phyloP scores from a whole-genome alignment of 2,888 invertebrate genomes.

The Cyaniris semiargus region DNA sequence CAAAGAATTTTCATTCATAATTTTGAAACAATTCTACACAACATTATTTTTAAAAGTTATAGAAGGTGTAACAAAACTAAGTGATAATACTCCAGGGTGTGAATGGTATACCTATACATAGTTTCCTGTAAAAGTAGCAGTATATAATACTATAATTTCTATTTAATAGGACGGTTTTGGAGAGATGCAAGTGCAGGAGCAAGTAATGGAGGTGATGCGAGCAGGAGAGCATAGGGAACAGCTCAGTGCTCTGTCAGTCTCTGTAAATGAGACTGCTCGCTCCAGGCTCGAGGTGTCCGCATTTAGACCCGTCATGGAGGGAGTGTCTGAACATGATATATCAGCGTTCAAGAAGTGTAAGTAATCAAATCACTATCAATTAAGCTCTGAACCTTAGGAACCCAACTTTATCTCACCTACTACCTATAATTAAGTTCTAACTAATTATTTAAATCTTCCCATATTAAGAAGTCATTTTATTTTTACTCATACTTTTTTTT shows the following conservation, averaged over 20 bases:
- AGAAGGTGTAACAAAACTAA: no score
- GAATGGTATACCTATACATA: no score
- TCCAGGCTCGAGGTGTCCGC: conserved; percentile 9
- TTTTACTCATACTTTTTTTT: neutral
- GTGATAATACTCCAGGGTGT: no score
- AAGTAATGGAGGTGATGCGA: conserved; percentile 45
- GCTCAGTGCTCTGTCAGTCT: conserved; percentile 51
- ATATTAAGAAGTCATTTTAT: neutral
- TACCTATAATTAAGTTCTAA: no score
- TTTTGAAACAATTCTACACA: neutral
- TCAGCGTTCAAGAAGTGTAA: conserved; percentile 62
- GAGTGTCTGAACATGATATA: conserved; percentile 57
- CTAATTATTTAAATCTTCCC: no score
- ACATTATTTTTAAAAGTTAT: neutral
- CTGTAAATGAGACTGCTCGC: conserved; percentile 35
- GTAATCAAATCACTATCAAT: no score
- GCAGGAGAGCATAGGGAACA: conserved; percentile 37
- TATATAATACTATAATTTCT: neutral
- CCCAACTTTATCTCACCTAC: no score
- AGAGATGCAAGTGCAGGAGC: conserved; percentile 58
- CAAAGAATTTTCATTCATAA: no score
- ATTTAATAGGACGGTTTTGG: conserved; percentile 64
- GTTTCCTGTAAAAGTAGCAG: no score
- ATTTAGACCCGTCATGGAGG: conserved; percentile 51
- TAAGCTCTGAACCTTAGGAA: no score